Evolutionary conservation across 2,113 vertebrate species (phyloP).

Genomic region (human (Homo sapiens)): GRCh38 chr6:132007001-132007500

Average conservation of each 20-base stretch:
- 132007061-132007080: neutral
- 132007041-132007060: neutral
- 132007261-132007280: neutral
- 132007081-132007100: neutral
- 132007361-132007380: neutral
- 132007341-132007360: conserved; percentile 17
- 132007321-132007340: conserved; percentile 3
- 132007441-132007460: neutral
- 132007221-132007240: neutral
- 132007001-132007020: neutral
- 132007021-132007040: neutral
- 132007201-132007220: neutral
- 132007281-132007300: neutral
- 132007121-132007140: neutral
- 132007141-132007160: neutral
- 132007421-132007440: neutral
- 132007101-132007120: neutral
- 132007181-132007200: neutral
- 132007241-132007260: neutral
- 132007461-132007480: neutral
- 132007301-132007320: neutral
- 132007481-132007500: conserved; percentile 39
- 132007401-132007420: neutral
- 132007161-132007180: neutral
- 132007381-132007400: neutral